These are phyloP conservation scores for Dasyprocta punctata DNA, from an alignment of 2,113 vertebrate genomes.

Conservation along the genomic window DNA sequence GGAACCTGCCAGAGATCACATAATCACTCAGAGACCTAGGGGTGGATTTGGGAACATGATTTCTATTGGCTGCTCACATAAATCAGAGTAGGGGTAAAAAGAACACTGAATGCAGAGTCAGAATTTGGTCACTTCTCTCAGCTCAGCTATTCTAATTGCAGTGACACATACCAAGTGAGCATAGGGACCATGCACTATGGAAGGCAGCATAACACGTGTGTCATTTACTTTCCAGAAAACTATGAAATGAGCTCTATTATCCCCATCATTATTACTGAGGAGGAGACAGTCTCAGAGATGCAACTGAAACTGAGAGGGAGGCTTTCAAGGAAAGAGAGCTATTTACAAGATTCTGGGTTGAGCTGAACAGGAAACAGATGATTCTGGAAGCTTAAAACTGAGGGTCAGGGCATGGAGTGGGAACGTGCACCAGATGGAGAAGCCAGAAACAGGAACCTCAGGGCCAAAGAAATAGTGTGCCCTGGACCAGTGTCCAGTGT, in stretches of 20 bases:
- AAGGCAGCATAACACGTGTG: not conserved
- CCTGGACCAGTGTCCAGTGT: not conserved
- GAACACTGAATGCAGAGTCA: not conserved
- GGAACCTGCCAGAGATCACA: not conserved
- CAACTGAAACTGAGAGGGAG: not conserved
- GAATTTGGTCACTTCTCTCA: not conserved
- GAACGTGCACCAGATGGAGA: not conserved
- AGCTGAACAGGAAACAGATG: not conserved
- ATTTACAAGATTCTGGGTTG: rapidly evolving
- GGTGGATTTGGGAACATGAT: not conserved
- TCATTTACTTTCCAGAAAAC: not conserved
- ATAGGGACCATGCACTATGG: rapidly evolving
- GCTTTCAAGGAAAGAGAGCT: not conserved
- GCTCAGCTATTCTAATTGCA: not conserved
- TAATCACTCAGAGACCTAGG: not conserved
- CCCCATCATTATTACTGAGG: not conserved
- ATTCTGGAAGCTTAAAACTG: not conserved
- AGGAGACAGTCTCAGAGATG: not conserved
- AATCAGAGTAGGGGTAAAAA: not conserved
- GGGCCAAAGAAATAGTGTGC: not conserved
- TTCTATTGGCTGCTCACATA: not conserved
- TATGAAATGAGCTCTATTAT: not conserved
- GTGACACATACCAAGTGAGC: not conserved
- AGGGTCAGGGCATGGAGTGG: rapidly evolving
- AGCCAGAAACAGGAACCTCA: not conserved